A percentile compares a stretch with the other conserved stretches of the same genome.
phyloP scores from a whole-genome alignment of 2,888 invertebrate genomes.

The Lasiommata megera region DNA sequence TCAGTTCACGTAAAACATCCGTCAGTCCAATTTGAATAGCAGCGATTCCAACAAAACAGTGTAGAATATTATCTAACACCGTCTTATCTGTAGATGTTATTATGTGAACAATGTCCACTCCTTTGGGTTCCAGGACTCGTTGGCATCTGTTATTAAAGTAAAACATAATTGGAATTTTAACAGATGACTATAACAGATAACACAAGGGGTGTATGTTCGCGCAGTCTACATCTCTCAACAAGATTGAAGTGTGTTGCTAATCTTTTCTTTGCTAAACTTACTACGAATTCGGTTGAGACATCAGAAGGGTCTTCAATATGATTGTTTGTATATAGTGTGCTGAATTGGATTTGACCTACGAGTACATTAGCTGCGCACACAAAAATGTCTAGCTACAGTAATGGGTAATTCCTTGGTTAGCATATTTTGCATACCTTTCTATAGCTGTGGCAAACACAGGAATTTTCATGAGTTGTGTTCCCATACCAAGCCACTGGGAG shows the following conservation, averaged over 20 bases:
- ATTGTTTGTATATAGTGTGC: neutral
- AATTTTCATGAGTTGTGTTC: slow-evolving; percentile 82
- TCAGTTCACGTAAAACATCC: slow-evolving; percentile 69
- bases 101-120: slow-evolving; percentile 84
- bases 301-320: too few relatives aligned
- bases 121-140: slow-evolving; percentile 70
- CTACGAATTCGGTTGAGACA: too few relatives aligned
- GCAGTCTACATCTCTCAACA: too few relatives aligned
- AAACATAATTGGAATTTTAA: neutral
- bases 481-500: slow-evolving; percentile 87
- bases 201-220: too few relatives aligned
- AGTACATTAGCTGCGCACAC: too few relatives aligned
- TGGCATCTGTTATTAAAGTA: slow-evolving; percentile 62
- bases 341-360: too few relatives aligned
- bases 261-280: too few relatives aligned
- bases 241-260: too few relatives aligned
- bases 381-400: too few relatives aligned
- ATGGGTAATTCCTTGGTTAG: too few relatives aligned
- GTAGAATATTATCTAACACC: slow-evolving; percentile 80
- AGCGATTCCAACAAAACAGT: slow-evolving; percentile 90
- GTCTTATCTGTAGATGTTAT: slow-evolving; percentile 82
- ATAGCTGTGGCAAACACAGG: slow-evolving; percentile 82
- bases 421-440: slow-evolving; percentile 47
- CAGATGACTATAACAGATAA: too few relatives aligned
- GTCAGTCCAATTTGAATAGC: slow-evolving; percentile 83